phyloP scores from a whole-genome alignment of 2,888 invertebrate genomes.

The Idaea dimidiata region DNA sequence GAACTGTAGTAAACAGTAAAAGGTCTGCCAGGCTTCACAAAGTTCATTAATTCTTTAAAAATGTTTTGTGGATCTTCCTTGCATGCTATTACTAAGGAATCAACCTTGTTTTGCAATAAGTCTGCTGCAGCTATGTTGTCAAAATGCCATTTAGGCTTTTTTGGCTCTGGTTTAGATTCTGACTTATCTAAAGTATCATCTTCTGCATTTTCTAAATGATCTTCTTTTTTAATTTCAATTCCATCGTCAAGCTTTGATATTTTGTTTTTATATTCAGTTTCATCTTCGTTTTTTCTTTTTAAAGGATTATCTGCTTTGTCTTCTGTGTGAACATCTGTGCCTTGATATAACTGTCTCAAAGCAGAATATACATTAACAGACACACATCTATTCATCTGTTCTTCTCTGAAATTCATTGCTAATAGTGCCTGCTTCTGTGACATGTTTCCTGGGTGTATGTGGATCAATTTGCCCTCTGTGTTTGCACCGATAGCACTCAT shows the following conservation, averaged over 20 bases:
- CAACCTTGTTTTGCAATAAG: slow-evolving; percentile 83
- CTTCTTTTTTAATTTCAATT: slow-evolving; percentile 18
- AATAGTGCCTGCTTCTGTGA: slow-evolving; percentile 89
- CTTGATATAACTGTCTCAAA: slow-evolving; percentile 85
- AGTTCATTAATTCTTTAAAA: slow-evolving; percentile 86
- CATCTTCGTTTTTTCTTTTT: slow-evolving; percentile 52
- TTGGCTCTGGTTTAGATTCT: slow-evolving; percentile 34
- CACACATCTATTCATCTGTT: slow-evolving; percentile 85
- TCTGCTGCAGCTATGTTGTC: slow-evolving; percentile 85
- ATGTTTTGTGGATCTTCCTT: slow-evolving; percentile 93
- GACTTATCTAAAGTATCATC: no score
- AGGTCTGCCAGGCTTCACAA: slow-evolving; percentile 89
- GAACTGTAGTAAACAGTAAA: slow-evolving; percentile 91
- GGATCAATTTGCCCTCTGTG: slow-evolving; percentile 84
- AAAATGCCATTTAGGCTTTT: slow-evolving; percentile 85
- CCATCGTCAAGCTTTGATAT: slow-evolving; percentile 43
- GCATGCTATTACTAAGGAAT: slow-evolving; percentile 88
- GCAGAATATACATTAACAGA: slow-evolving; percentile 90
- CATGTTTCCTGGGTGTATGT: slow-evolving; percentile 90
- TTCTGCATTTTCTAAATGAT: slow-evolving; percentile 20
- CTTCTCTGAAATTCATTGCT: slow-evolving; percentile 89
- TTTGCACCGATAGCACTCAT: slow-evolving; percentile 87
- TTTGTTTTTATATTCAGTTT: slow-evolving; percentile 45
- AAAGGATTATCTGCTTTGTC: slow-evolving; percentile 40
- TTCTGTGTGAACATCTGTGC: slow-evolving; percentile 39